Percentiles rank a stretch among this genome's conserved stretches.
Evolutionary conservation across 2,888 invertebrate species (phyloP).

Genomic region (Temnothorax ravouxi): DNA sequence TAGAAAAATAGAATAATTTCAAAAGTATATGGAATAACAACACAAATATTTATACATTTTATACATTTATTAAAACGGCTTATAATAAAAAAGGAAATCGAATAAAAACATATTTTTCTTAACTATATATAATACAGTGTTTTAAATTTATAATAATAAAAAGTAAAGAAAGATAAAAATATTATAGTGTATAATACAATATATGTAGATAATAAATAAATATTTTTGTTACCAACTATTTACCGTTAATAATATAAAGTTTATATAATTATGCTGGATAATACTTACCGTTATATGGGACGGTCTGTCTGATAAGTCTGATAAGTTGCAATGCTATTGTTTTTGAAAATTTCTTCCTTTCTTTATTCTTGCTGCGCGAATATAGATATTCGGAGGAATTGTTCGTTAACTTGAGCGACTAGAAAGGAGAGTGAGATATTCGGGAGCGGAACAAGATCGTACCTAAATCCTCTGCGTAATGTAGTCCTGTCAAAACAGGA

Average conservation of each 20-base stretch:
- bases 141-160: conserved; percentile 1
- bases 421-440: conserved; percentile 15
- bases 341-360: not conserved
- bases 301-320: not conserved
- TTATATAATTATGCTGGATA: not conserved
- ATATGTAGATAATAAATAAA: not conserved
- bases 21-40: not conserved
- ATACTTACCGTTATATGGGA: not conserved
- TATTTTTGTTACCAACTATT: not conserved
- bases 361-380: not conserved
- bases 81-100: not conserved
- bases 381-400: not conserved
- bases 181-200: too few species aligned
- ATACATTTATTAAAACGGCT: not conserved
- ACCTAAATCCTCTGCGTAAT: conserved; percentile 47
- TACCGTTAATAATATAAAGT: not conserved
- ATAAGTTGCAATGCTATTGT: not conserved
- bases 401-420: conserved; percentile 3
- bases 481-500: conserved; percentile 67
- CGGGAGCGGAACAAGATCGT: conserved; percentile 26
- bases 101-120: conserved; percentile 20
- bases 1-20: not conserved
- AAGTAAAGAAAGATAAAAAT: not conserved
- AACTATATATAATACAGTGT: not conserved
- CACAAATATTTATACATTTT: not conserved